Conservation (phyloP, 2,113 vertebrate species). For the Lagopus leucura region DNA sequence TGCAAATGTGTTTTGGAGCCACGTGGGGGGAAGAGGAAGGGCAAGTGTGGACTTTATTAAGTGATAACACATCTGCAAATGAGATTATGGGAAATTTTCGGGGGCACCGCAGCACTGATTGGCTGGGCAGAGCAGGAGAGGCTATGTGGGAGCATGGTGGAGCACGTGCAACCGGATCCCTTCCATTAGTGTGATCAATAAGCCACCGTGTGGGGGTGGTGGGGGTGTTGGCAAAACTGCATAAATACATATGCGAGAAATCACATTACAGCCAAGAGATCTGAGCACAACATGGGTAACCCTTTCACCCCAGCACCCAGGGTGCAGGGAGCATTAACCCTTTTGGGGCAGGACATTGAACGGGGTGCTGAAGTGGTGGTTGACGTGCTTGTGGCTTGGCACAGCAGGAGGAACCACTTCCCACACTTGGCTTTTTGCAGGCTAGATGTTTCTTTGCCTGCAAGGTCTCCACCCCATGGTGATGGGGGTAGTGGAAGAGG, state of each 20-base stretch:
- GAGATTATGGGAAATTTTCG: conserved; percentile 86
- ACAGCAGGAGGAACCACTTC: not conserved
- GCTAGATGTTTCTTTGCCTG: not conserved
- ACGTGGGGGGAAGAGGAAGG: conserved; percentile 62
- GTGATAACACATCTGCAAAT: conserved; percentile 74
- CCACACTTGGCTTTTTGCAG: not conserved
- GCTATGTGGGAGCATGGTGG: conserved; percentile 87
- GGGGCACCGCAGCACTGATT: conserved; percentile 89
- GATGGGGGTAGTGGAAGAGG: no score
- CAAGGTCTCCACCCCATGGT: no score
- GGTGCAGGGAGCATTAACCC: conserved; percentile 63
- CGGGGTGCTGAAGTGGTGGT: fast-evolving
- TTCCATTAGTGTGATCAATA: conserved; percentile 97
- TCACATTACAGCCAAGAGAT: conserved; percentile 92
- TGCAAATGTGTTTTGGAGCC: conserved; percentile 54
- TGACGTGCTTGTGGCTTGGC: not conserved
- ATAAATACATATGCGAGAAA: conserved; percentile 92
- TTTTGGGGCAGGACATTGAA: not conserved
- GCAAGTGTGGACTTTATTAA: conserved; percentile 75
- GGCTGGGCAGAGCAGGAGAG: conserved; percentile 85
- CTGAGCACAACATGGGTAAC: conserved; percentile 90
- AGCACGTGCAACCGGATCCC: conserved; percentile 94
- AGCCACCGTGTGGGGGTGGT: conserved; percentile 73
- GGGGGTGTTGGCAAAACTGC: conserved; percentile 92
- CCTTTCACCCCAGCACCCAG: conserved; percentile 88